Percentiles rank a stretch among this genome's conserved stretches.
These are phyloP conservation scores for Nephrotoma guestfalica DNA, from an alignment of 2,888 invertebrate species.

Conservation along the genomic window DNA sequence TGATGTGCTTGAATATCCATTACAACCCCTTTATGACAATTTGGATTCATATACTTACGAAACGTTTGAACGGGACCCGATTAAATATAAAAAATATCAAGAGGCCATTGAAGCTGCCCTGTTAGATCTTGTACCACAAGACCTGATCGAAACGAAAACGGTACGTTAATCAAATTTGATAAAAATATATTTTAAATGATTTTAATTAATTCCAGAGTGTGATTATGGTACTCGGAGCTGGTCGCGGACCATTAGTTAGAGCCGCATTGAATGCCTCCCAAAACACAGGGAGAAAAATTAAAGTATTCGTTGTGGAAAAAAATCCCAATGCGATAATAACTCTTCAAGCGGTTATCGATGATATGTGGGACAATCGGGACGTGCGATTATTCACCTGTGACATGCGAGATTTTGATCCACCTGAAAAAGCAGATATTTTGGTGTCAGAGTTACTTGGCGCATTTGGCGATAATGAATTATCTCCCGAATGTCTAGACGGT, in stretches of 20 bases:
- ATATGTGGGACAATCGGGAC: slow-evolving; percentile 55
- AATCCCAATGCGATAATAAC: slow-evolving; percentile 92
- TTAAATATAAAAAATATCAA: slow-evolving; percentile 85
- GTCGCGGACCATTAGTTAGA: slow-evolving; percentile 86
- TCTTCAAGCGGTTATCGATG: slow-evolving; percentile 55
- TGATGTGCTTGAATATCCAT: slow-evolving; percentile 77
- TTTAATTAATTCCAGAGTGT: slow-evolving; percentile 27
- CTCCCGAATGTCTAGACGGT: slow-evolving; percentile 95
- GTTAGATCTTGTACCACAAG: slow-evolving; percentile 36
- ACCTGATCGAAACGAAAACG: slow-evolving; percentile 36
- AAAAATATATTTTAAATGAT: neutral
- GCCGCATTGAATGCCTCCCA: slow-evolving; percentile 70
- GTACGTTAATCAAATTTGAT: slow-evolving; percentile 23
- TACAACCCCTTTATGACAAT: slow-evolving; percentile 92
- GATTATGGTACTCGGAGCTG: slow-evolving; percentile 86
- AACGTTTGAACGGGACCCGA: slow-evolving; percentile 93
- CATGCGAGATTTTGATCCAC: slow-evolving; percentile 69
- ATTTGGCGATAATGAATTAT: slow-evolving; percentile 97
- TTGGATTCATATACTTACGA: slow-evolving; percentile 93
- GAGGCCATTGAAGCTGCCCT: slow-evolving; percentile 68
- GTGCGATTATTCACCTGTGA: slow-evolving; percentile 71
- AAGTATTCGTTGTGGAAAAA: slow-evolving; percentile 92
- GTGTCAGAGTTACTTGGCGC: slow-evolving; percentile 92
- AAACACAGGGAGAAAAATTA: slow-evolving; percentile 54
- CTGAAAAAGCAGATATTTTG: slow-evolving; percentile 84